Percentiles rank a stretch among this genome's conserved stretches.
phyloP scores from a whole-genome alignment of 2,888 invertebrate genomes.

The Automeris io region DNA sequence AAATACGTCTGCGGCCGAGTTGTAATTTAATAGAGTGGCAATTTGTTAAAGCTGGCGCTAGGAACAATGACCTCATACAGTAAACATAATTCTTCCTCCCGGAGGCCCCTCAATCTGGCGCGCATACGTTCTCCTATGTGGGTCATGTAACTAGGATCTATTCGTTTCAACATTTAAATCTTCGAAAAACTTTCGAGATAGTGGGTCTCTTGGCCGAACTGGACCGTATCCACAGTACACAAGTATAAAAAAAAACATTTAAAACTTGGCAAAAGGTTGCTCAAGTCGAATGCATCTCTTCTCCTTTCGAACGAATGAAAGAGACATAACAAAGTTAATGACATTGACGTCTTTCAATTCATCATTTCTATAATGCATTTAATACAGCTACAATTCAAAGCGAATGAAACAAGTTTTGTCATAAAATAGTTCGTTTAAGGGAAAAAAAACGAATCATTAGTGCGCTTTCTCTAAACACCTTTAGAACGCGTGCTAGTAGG shows the following conservation, averaged over 20 bases:
- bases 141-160: conserved; percentile 28
- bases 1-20: too few relatives aligned
- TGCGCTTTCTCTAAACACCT: conserved; percentile 71
- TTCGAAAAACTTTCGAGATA: not conserved
- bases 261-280: too few relatives aligned
- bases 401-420: too few relatives aligned
- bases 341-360: too few relatives aligned
- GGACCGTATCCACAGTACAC: too few relatives aligned
- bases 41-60: conserved; percentile 33
- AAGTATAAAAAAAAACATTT: too few relatives aligned
- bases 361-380: too few relatives aligned
- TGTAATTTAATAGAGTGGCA: conserved; percentile 3
- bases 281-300: too few relatives aligned
- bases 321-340: too few relatives aligned
- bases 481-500: conserved; percentile 57
- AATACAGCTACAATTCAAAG: too few relatives aligned
- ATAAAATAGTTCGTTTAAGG: not conserved
- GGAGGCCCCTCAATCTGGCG: conserved; percentile 48
- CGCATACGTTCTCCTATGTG: conserved; percentile 22
- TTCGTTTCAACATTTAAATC: not conserved
- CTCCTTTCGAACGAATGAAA: too few relatives aligned
- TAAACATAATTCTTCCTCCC: conserved; percentile 41
- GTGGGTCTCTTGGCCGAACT: too few relatives aligned
- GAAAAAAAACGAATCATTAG: conserved; percentile 23
- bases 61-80: conserved; percentile 65